Base-by-base conservation (phyloP, 92 coral and sea anemone species). In the Pocillopora grandis region DNA sequence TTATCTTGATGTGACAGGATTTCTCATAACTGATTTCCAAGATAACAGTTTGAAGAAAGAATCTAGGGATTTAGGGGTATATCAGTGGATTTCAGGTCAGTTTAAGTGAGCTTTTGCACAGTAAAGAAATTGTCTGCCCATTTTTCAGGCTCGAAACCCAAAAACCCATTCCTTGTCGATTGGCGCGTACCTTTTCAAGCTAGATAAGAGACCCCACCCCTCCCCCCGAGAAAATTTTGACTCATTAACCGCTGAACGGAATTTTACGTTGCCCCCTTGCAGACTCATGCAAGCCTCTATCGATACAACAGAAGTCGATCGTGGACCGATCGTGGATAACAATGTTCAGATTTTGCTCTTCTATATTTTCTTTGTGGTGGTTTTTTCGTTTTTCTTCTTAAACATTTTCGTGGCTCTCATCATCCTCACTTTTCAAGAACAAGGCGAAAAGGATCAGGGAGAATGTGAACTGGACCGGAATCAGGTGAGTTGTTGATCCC, bases 321-420 rank as follows among this genome's bases (percentile, higher is more conserved):
- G 86, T 23, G 99, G 99, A 19, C 97, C 98, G 55, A 90, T 96
- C 57, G 95, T 92, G 60, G 94, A 92, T 76, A 94, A 94, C 97
- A 91, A 94, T 86, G 88, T 96, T 65, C 93, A 96, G 77, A 95
- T 96, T 68, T 92, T 94, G 20, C 93, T 96, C 60, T 96, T 92
- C 87, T 96, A 92, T 80, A 91, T 96, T 76, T 87, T 95, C 91
- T 96, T 96, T 65, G 98, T 96, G 60, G 94, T 96, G 27, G 98
- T 96, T 14, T 96, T 96, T 84, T 96, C 99, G 27, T 96, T 96
- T 87, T 96, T 96, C 94, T 96, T 94, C 86, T 76, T 96, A 83
- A 96, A 96, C 85, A 96, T 96, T 76, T 96, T 96, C 90, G 99
- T 96, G 66, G 99, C 99, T 88, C 89, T 96, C 71, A 96, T 96